Conservation (phyloP, 2,888 invertebrate genomes). For the Agrenia bidenticulata region DNA sequence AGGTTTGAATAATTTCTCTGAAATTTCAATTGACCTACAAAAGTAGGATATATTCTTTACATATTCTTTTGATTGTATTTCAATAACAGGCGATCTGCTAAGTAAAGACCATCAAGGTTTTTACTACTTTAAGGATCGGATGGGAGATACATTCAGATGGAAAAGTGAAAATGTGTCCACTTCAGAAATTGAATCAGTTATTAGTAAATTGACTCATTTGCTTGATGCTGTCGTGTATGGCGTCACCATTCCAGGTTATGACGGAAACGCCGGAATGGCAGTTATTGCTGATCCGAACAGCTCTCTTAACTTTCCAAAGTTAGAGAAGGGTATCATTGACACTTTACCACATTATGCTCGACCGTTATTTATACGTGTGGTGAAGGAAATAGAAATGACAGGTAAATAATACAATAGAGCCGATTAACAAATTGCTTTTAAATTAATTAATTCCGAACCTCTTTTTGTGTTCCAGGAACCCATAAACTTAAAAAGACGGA, state of each 20-base stretch:
- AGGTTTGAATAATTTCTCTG: slow-evolving; percentile 57
- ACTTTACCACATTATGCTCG: slow-evolving; percentile 32
- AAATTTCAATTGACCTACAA: not conserved
- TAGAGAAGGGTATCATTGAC: slow-evolving; percentile 24
- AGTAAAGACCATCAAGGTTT: slow-evolving; percentile 34
- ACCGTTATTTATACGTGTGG: slow-evolving; percentile 34
- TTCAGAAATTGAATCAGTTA: slow-evolving; percentile 89
- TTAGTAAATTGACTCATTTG: slow-evolving; percentile 67
- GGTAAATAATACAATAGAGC: too few species aligned
- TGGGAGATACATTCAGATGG: slow-evolving; percentile 62
- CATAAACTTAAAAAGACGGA: slow-evolving; percentile 89
- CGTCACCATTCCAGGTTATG: slow-evolving; percentile 67
- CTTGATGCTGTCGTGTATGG: slow-evolving; percentile 55
- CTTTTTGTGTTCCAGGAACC: slow-evolving; percentile 83
- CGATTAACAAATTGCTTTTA: not conserved
- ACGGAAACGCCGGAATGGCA: slow-evolving; percentile 30
- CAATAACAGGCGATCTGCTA: slow-evolving; percentile 34
- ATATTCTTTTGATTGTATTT: too few species aligned
- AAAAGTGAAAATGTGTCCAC: slow-evolving; percentile 99
- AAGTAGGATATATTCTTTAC: not conserved
- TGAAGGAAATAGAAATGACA: slow-evolving; percentile 37
- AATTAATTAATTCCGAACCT: not conserved
- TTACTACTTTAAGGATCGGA: slow-evolving; percentile 42
- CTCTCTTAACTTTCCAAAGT: slow-evolving; percentile 20
- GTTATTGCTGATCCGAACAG: slow-evolving; percentile 32